A percentile compares a stretch with the other conserved stretches of the same genome.
Evolutionary conservation across 1,140 invertebrate species (phyloP).

Genomic region (Drosophila willistoni): DNA sequence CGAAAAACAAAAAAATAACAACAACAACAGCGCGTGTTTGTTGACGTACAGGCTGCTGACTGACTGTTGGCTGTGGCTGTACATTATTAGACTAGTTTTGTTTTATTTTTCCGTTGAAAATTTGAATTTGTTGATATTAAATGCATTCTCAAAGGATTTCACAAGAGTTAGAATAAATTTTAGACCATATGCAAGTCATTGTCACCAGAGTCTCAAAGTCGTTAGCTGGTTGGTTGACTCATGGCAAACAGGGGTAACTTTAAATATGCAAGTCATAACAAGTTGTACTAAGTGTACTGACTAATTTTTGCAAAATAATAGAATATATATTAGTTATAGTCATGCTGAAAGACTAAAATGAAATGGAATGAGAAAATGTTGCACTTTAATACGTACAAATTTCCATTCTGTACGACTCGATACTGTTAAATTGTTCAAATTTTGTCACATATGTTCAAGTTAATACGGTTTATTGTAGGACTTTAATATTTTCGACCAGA

Average conservation of each 20-base stretch:
- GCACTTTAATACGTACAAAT: no score
- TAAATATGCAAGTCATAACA: neutral
- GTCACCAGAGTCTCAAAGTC: no score
- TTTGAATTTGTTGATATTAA: neutral
- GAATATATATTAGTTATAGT: neutral
- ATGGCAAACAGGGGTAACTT: neutral
- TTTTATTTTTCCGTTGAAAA: neutral
- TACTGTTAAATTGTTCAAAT: no score
- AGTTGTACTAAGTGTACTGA: neutral
- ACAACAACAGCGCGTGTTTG: slow-evolving; percentile 52
- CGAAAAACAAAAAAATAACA: slow-evolving; percentile 26
- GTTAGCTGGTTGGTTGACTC: neutral
- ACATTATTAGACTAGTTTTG: slow-evolving; percentile 10
- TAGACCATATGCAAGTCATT: neutral
- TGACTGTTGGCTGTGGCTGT: neutral
- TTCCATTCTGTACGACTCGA: no score
- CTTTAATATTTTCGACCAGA: neutral
- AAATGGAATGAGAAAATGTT: no score
- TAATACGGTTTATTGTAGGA: no score
- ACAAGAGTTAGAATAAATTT: no score
- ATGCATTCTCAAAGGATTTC: neutral
- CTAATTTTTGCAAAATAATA: neutral
- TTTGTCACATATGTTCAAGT: no score
- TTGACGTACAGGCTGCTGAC: slow-evolving; percentile 22
- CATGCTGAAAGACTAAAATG: neutral